Evolutionary conservation across 2,888 invertebrate genomes (phyloP).

Genomic region (Trichogramma evanescens): DNA sequence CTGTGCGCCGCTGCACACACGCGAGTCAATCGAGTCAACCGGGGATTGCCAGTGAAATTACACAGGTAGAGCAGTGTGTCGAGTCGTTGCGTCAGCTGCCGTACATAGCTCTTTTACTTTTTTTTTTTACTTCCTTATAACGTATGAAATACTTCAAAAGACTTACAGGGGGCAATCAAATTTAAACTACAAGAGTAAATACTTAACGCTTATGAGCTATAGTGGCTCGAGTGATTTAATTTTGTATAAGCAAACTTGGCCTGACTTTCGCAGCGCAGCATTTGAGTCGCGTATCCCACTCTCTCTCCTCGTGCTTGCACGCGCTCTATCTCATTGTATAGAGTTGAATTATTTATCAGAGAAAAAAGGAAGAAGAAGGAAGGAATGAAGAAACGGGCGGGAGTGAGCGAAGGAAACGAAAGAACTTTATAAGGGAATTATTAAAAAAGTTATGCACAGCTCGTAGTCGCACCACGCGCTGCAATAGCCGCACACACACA

Average conservation of each 20-base stretch:
- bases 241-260: slow-evolving; percentile 9
- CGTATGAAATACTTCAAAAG: slow-evolving; percentile 11
- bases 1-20: too few relatives aligned
- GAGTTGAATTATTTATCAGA: slow-evolving; percentile 21
- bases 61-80: too few relatives aligned
- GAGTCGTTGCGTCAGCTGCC: too few relatives aligned
- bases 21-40: too few relatives aligned
- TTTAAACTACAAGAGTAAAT: slow-evolving; percentile 17
- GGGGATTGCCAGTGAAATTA: too few relatives aligned
- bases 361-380: slow-evolving; percentile 1
- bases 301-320: neutral
- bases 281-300: slow-evolving; percentile 5
- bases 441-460: slow-evolving; percentile 16
- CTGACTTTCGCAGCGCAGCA: neutral
- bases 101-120: too few relatives aligned
- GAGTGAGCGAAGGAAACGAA: neutral
- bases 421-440: slow-evolving; percentile 20
- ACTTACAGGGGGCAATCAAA: slow-evolving; percentile 4
- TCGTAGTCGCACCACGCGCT: too few relatives aligned
- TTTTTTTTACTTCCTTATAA: too few relatives aligned
- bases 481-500: too few relatives aligned
- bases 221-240: slow-evolving; percentile 12
- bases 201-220: slow-evolving; percentile 14
- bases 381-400: too few relatives aligned
- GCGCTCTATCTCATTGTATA: neutral